Evolutionary conservation across 2,113 vertebrate species (phyloP).

Genomic region (Pandion haliaetus): DNA sequence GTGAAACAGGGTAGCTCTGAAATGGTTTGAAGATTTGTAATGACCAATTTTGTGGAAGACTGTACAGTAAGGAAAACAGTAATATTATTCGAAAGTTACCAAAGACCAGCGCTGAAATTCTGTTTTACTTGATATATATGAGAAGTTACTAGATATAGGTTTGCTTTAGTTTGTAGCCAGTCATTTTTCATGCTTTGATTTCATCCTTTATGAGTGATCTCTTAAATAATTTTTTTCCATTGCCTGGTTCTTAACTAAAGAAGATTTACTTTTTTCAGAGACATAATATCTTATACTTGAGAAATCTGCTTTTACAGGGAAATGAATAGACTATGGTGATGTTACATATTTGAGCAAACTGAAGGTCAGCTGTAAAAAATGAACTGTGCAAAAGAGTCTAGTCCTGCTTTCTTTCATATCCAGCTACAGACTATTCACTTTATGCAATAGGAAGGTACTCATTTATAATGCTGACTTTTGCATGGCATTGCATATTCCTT

Average conservation of each 20-base stretch:
- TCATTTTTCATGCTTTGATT: not conserved
- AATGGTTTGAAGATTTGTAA: not conserved
- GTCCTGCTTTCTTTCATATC: not conserved
- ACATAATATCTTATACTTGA: not conserved
- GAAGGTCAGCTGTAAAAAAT: not conserved
- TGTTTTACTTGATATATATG: not conserved
- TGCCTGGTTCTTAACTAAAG: slow-evolving; percentile 21
- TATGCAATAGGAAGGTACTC: not conserved
- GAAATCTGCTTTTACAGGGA: slow-evolving; percentile 10
- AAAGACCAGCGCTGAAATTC: not conserved
- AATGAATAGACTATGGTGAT: not conserved
- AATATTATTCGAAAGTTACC: not conserved
- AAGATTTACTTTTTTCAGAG: not conserved
- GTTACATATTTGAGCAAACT: not conserved
- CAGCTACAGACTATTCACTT: not conserved
- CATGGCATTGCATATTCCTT: too few species aligned
- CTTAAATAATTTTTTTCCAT: not conserved
- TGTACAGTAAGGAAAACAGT: not conserved
- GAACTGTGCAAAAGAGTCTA: not conserved
- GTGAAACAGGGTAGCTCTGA: not conserved
- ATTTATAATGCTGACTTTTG: not conserved
- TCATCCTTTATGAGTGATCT: not conserved
- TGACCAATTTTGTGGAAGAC: not conserved
- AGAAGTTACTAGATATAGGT: not conserved
- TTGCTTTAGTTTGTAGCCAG: not conserved